Evolutionary conservation across 1,140 invertebrate genomes (phyloP).

Genomic region (Ips nitidus): DNA sequence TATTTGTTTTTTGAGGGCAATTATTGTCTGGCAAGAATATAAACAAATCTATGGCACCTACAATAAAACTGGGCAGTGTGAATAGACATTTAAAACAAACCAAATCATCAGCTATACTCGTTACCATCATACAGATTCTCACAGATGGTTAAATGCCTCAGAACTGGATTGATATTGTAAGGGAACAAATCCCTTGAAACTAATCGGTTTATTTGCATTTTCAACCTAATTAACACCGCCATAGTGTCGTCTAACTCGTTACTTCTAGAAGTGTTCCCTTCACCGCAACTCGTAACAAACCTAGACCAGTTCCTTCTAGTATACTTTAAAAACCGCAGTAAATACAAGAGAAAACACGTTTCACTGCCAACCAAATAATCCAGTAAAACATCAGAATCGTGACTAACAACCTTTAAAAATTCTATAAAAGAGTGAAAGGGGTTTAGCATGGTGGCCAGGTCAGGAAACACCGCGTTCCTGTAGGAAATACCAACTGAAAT

Average conservation of each 20-base stretch:
- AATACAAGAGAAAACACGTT: slow-evolving; percentile 86
- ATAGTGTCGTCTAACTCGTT: slow-evolving; percentile 79
- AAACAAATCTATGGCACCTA: too few species aligned
- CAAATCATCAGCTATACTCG: slow-evolving; percentile 62
- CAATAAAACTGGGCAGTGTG: too few species aligned
- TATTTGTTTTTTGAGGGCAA: too few species aligned
- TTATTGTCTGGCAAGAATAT: too few species aligned
- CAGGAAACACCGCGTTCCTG: slow-evolving; percentile 74
- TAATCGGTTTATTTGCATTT: slow-evolving; percentile 77
- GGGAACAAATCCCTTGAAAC: slow-evolving; percentile 82
- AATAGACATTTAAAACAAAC: not conserved
- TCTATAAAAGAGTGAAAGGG: slow-evolving; percentile 81
- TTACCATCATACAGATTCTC: slow-evolving; percentile 84
- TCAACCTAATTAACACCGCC: slow-evolving; percentile 76
- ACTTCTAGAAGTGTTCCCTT: slow-evolving; percentile 52
- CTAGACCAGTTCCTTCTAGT: slow-evolving; percentile 80
- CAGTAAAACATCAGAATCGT: slow-evolving; percentile 78
- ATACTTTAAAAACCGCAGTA: slow-evolving; percentile 84
- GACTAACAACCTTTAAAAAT: slow-evolving; percentile 79
- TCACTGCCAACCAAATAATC: slow-evolving; percentile 90
- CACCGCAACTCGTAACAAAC: slow-evolving; percentile 74
- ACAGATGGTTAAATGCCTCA: slow-evolving; percentile 80
- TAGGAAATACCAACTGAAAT: slow-evolving; percentile 82
- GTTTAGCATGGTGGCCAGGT: slow-evolving; percentile 76
- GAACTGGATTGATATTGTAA: slow-evolving; percentile 86